These are phyloP conservation scores for Bruchidius siliquastri DNA, from an alignment of 2,888 invertebrate genomes.

Conservation along the genomic window DNA sequence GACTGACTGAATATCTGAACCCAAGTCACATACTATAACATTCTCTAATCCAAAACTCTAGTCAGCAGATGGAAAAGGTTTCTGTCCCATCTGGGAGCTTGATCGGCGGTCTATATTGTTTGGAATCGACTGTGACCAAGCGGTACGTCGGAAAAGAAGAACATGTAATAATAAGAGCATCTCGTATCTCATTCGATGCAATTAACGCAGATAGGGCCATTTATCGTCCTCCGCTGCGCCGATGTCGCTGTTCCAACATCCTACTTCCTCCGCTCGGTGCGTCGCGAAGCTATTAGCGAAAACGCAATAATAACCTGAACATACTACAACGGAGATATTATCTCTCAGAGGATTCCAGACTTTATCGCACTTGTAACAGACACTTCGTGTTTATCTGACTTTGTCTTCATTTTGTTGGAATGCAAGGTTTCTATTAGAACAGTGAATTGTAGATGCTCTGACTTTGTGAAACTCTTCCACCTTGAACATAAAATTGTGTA, in stretches of 20 bases:
- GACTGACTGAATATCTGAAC: no score
- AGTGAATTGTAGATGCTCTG: no score
- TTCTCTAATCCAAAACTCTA: not conserved
- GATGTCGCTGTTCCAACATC: not conserved
- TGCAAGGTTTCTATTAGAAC: not conserved
- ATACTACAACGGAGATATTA: not conserved
- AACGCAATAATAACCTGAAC: not conserved
- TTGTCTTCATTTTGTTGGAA: not conserved
- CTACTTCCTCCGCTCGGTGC: not conserved
- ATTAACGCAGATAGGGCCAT: not conserved
- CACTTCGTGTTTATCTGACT: not conserved
- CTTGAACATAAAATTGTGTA: no score
- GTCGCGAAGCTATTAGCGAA: not conserved
- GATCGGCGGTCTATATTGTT: not conserved
- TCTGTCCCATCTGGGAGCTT: not conserved
- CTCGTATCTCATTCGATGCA: not conserved
- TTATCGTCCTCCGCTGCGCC: not conserved
- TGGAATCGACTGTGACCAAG: not conserved
- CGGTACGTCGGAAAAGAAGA: not conserved
- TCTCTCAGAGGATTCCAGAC: not conserved
- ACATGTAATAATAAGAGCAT: not conserved
- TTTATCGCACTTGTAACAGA: not conserved
- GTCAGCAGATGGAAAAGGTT: not conserved
- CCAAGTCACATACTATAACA: no score
- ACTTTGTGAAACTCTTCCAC: no score